Evolutionary conservation across 1,140 invertebrate species (phyloP), one percentile per base, ranked within the genome.

Genomic region (Drosophila saltans): DNA sequence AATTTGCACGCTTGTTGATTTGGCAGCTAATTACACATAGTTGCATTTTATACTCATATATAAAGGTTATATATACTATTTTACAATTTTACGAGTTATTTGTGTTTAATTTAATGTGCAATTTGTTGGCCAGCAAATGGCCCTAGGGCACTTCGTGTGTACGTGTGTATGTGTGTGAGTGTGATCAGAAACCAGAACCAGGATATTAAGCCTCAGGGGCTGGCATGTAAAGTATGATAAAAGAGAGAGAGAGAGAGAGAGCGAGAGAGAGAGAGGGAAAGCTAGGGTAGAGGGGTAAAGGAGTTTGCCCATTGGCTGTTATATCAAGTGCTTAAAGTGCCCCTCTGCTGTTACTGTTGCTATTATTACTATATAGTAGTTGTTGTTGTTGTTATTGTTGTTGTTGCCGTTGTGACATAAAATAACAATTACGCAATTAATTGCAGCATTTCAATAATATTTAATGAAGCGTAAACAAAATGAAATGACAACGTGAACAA

Each of bases 371-470:
- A 16, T 16, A 16, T 16, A 16, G 16, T 16, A 16, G 16, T 48
- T 70, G 64, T 52, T 72, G 69, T 57, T 58, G 60, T 52, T 48
- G 48, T 52, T 66, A 40, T 36, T 24, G 11, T 28, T 40, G 36
- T 40, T 66, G 65, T 21, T 40, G 56, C 24, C 21, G 70, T 36
- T 79, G 61, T 61, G 69, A 89, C 84, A 88, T 88, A 88, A 88
- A 89, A 88, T 88, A 88, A 88, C 84, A 88, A 88, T 88, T 88
- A 88, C 85, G 77, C 84, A 84, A 88, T 88, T 88, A 88, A 88
- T 88, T 88, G 84, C 84, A 80, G 74, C 77, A 88, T 84, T 88
- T 88, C 80, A 90, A 88, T 88, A 89, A 88, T 88, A 88, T 88
- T 88, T 88, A 88, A 88, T 88, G 84, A 88, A 84, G 84, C 84